phyloP scores from a whole-genome alignment of 2,797 vertebrate species.

The Meriones psammophilus region DNA sequence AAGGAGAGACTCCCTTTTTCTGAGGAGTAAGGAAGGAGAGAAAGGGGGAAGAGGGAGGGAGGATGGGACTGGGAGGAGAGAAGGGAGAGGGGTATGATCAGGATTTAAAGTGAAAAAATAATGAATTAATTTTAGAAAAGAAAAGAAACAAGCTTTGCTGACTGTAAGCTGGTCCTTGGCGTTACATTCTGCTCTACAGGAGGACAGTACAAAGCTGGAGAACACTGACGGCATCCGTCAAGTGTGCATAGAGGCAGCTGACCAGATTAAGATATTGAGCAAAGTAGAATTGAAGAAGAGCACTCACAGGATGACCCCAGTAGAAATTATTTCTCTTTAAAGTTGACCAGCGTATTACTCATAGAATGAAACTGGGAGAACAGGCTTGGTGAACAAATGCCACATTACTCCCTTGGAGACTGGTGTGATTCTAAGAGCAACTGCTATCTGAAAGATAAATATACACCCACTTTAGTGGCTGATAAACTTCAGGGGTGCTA shows the following conservation, averaged over 20 bases:
- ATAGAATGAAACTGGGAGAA: not conserved
- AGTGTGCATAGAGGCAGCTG: not conserved
- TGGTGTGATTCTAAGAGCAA: not conserved
- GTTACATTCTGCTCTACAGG: not conserved
- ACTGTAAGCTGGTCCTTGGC: not conserved
- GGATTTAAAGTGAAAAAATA: too few species aligned
- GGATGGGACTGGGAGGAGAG: too few species aligned
- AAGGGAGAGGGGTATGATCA: too few species aligned
- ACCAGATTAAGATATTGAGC: not conserved
- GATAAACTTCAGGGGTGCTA: not conserved
- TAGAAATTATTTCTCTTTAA: not conserved
- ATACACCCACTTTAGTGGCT: not conserved
- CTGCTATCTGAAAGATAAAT: not conserved
- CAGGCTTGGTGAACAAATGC: not conserved
- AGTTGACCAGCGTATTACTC: conserved; percentile 7
- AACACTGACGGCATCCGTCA: not conserved
- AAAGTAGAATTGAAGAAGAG: not conserved
- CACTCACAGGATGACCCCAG: not conserved
- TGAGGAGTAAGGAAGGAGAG: too few species aligned
- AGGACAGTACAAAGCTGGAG: not conserved
- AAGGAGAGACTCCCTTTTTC: too few species aligned
- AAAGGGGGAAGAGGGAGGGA: too few species aligned
- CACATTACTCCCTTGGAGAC: not conserved
- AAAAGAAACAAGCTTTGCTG: not conserved
- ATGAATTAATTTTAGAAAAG: too few species aligned